Evolutionary conservation across 2,888 invertebrate species (phyloP).

Genomic region (Pyrocoelia pectoralis): DNA sequence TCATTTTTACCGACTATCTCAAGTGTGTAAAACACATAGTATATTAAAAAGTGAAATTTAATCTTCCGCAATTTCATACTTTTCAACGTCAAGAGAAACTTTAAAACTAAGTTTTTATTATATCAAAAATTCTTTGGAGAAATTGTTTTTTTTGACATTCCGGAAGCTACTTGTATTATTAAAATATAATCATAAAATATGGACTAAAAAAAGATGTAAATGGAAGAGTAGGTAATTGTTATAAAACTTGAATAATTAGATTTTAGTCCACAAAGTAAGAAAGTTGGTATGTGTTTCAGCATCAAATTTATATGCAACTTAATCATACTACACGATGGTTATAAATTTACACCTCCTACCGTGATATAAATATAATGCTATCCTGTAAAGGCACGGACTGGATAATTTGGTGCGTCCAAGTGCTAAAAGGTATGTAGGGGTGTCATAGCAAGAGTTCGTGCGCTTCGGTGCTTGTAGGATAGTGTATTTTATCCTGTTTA

Average conservation of each 20-base stretch:
- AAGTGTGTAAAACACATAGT: too few relatives aligned
- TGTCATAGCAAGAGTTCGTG: slow-evolving; percentile 31
- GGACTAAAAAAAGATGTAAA: too few relatives aligned
- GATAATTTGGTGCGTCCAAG: slow-evolving; percentile 37
- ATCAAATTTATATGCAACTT: slow-evolving; percentile 14
- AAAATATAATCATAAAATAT: not conserved
- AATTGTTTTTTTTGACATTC: not conserved
- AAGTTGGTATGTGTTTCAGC: slow-evolving; percentile 14
- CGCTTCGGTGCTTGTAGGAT: slow-evolving; percentile 27
- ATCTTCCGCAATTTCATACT: not conserved
- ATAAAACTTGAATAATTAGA: not conserved
- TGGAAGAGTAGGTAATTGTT: too few relatives aligned
- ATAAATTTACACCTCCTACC: slow-evolving; percentile 12
- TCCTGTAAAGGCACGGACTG: slow-evolving; percentile 28
- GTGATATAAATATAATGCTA: slow-evolving; percentile 19
- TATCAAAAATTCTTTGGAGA: not conserved
- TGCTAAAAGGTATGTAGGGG: slow-evolving; percentile 36
- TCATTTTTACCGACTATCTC: too few relatives aligned
- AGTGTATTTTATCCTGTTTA: slow-evolving; percentile 28
- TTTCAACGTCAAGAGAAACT: not conserved
- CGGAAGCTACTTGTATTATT: too few relatives aligned
- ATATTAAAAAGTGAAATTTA: not conserved
- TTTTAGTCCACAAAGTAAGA: slow-evolving; percentile 6
- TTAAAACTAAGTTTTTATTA: not conserved
- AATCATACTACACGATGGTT: slow-evolving; percentile 14